Evolutionary conservation across 2,888 invertebrate genomes (phyloP).

Genomic region (Tolmerus cingulatus): DNA sequence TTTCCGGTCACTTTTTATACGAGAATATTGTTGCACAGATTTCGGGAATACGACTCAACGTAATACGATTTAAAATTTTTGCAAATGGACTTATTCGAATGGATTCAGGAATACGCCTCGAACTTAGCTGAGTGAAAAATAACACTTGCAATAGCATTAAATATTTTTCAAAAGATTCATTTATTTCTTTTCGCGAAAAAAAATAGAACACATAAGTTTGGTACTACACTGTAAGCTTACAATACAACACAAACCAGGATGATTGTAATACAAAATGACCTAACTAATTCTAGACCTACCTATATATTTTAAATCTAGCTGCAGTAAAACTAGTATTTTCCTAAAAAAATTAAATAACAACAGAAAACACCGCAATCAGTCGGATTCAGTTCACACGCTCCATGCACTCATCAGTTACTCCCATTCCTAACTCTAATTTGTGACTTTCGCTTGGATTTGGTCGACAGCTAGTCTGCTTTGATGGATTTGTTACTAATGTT

Average conservation of each 20-base stretch:
- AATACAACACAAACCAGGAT: not conserved
- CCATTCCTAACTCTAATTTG: constrained; percentile 3
- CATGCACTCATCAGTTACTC: not conserved
- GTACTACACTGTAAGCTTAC: constrained; percentile 17
- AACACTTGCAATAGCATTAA: not conserved
- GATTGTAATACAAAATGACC: not conserved
- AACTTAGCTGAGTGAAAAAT: too few relatives aligned
- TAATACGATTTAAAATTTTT: too few relatives aligned
- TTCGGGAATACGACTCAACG: too few relatives aligned
- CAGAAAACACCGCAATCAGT: not conserved
- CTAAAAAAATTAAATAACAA: constrained; percentile 25
- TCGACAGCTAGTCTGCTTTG: not conserved
- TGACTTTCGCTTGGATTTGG: not conserved
- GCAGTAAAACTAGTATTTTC: not conserved
- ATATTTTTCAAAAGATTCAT: not conserved
- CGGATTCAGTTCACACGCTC: not conserved
- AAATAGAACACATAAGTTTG: not conserved
- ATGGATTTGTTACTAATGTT: not conserved
- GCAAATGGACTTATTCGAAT: too few relatives aligned
- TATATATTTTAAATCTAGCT: not conserved
- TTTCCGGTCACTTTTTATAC: too few relatives aligned
- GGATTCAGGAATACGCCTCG: too few relatives aligned
- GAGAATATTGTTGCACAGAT: too few relatives aligned
- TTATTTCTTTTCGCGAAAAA: constrained; percentile 29
- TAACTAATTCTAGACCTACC: not conserved